phyloP scores from a whole-genome alignment of 2,113 vertebrate species.

The Tretioscincus oriximinensis region DNA sequence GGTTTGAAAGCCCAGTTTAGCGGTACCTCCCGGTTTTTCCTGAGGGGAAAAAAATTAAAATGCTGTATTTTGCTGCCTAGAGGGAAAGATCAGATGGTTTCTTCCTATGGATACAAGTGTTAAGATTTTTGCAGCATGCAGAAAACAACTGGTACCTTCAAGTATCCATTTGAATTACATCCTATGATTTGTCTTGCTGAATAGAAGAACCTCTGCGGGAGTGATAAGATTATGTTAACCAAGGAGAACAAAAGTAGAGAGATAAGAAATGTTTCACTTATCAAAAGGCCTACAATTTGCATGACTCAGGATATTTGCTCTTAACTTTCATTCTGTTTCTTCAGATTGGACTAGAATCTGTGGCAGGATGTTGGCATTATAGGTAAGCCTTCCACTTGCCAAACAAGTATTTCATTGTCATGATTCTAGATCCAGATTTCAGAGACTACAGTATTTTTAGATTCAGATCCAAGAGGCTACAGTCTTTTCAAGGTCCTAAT shows the following conservation, averaged over 20 bases:
- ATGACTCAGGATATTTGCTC: neutral
- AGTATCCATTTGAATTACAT: neutral
- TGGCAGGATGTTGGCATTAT: no score
- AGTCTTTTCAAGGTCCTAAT: no score
- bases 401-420: no score
- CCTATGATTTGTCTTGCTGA: neutral
- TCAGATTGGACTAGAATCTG: neutral
- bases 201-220: neutral
- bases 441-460: no score
- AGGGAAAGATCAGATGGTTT: neutral
- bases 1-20: no score
- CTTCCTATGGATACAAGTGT: neutral
- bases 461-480: no score
- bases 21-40: no score
- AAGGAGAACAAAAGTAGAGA: neutral
- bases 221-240: neutral
- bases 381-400: no score
- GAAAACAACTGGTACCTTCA: neutral
- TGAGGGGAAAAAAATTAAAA: no score
- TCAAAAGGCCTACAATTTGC: neutral
- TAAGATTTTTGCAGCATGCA: neutral
- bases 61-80: neutral
- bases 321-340: neutral
- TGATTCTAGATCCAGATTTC: no score
- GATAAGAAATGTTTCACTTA: neutral